These are phyloP conservation scores for Mylabris sibirica DNA, from an alignment of 2,888 invertebrate species.

Conservation along the genomic window DNA sequence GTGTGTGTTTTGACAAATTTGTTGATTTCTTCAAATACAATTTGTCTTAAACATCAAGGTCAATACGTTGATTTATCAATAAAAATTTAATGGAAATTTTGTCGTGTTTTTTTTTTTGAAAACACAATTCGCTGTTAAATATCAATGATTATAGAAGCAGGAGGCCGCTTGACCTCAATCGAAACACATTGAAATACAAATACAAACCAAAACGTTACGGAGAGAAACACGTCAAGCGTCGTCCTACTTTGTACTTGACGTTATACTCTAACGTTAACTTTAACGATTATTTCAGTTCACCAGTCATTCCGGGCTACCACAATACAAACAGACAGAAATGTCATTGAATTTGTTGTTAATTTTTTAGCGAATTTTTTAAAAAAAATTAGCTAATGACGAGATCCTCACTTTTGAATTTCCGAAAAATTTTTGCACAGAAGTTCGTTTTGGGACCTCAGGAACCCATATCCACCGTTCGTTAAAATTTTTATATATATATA, in stretches of 20 bases:
- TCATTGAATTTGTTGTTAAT: not conserved
- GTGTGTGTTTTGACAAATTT: not conserved
- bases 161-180: conserved; percentile 48
- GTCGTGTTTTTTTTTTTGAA: too few relatives aligned
- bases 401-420: too few relatives aligned
- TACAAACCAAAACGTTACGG: conserved; percentile 12
- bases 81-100: not conserved
- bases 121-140: conserved; percentile 19
- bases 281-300: conserved; percentile 30
- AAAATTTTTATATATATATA: too few relatives aligned
- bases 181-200: conserved; percentile 19
- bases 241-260: conserved; percentile 38
- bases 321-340: conserved; percentile 40
- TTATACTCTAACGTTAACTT: conserved; percentile 16
- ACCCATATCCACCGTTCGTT: too few relatives aligned
- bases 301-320: conserved; percentile 37
- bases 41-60: not conserved
- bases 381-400: too few relatives aligned
- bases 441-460: too few relatives aligned
- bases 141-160: conserved; percentile 36
- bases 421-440: too few relatives aligned
- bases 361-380: too few relatives aligned
- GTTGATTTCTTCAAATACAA: not conserved
- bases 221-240: conserved; percentile 19
- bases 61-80: not conserved